Evolutionary conservation across 2,797 vertebrate genomes (phyloP), one percentile per base, ranked within the genome.

Genomic region (Rhabdomys pumilio): DNA sequence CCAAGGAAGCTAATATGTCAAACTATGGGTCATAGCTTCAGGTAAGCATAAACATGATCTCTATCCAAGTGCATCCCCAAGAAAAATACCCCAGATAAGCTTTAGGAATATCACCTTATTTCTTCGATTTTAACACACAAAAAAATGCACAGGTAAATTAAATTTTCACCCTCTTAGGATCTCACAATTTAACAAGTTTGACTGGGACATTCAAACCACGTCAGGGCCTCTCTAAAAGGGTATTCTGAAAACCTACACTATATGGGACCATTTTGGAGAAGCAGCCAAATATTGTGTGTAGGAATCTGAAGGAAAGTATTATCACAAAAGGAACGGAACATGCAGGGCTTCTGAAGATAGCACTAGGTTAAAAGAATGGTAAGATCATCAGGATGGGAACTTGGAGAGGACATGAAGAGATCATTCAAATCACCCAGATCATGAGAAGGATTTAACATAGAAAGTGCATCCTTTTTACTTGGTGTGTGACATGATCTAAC

Each of bases 71-170:
- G 19, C 38, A 7, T 50, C 80, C n/a, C 31, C 55, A 81, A 53
- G 31, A 53, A 79, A 57, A 87, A 90, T 0, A 22, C 17, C 4
- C 53, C 38, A 73, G 55, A 15, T 84, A 82, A 89, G 20, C 17
- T 94, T 96, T 88, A 88, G 76, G 89, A 67, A 93, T 15, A 57
- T 34, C 6, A 79, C 20, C 83, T 0, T 3, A 81, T 81, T 8
- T 89, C 41, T 82, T 94, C 20, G 79, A 31, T 59, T 89, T 95
- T 44, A 90, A 34, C n/a, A 44, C 44, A 44, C 12, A 80, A 80
- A 57, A 89, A 47, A 24, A 44, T 20, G 41, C 3, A 47, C 57
- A 75, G 17, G 57, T 75, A 57, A 12, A 44, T 59, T 59, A 19
- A 73, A 6, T 44, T 75, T 89, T 55, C 6, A 59, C 26, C 17